Conservation (phyloP, 2,797 vertebrate genomes). For the Liparis tanakae region DNA sequence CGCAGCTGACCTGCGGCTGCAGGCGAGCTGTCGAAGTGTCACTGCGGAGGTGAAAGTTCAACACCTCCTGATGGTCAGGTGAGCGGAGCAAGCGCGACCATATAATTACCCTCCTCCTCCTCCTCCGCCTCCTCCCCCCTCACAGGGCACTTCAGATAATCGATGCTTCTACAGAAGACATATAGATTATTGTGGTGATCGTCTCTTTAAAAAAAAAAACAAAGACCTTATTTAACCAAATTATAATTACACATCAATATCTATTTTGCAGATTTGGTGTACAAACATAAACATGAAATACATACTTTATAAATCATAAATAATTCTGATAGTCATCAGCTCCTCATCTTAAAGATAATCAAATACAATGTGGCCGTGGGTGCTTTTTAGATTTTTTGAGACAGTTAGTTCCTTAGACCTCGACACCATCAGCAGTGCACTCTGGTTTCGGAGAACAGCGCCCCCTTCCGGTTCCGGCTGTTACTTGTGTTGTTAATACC, state of each 20-base stretch:
- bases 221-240: neutral
- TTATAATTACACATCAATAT: neutral
- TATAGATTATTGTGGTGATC: neutral
- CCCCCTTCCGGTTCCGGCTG: slow-evolving; percentile 26
- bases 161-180: neutral
- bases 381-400: neutral
- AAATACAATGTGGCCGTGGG: neutral
- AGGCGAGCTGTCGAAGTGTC: neutral
- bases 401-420: neutral
- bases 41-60: slow-evolving; percentile 50
- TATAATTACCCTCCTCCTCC: neutral
- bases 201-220: neutral
- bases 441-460: slow-evolving; percentile 20
- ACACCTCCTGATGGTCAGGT: slow-evolving; percentile 29
- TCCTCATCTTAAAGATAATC: neutral
- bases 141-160: neutral
- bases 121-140: neutral
- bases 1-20: neutral
- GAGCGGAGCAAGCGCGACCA: slow-evolving; percentile 8
- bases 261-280: neutral
- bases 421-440: neutral
- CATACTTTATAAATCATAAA: neutral
- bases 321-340: no score
- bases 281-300: neutral
- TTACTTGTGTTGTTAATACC: no score